A percentile compares a stretch with the other conserved stretches of the same genome.
Conservation (phyloP, 1,140 invertebrate genomes). For the Apis dorsata region DNA sequence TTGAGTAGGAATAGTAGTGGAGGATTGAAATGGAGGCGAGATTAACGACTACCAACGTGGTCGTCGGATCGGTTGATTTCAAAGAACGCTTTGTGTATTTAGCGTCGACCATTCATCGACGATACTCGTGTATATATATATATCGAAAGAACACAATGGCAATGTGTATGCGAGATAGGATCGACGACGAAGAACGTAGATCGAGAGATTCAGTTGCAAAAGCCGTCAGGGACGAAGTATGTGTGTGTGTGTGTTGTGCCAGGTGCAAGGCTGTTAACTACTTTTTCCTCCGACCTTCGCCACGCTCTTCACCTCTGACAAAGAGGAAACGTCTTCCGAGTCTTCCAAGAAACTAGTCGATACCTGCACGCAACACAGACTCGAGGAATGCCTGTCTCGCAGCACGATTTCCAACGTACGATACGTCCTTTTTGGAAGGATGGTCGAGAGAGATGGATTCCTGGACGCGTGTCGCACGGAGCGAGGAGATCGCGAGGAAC, state of each 20-base stretch:
- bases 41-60: neutral
- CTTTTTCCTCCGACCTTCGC: neutral
- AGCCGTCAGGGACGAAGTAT: neutral
- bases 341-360: neutral
- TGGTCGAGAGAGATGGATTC: neutral
- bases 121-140: neutral
- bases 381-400: too few species aligned
- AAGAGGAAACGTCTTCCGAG: neutral
- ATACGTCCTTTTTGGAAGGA: neutral
- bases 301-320: neutral
- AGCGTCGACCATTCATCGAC: neutral
- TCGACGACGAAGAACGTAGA: neutral
- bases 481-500: neutral
- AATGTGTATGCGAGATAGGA: neutral
- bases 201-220: neutral
- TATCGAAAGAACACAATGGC: neutral
- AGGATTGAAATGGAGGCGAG: too few species aligned
- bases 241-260: neutral
- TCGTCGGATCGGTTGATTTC: neutral
- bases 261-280: slow-evolving; percentile 17
- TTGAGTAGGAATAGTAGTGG: too few species aligned
- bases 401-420: too few species aligned
- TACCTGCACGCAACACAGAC: neutral
- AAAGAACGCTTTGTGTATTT: neutral
- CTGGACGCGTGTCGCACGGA: neutral